Conservation (phyloP, 64 coral and sea anemone species). For the Orbicella faveolata region DNA sequence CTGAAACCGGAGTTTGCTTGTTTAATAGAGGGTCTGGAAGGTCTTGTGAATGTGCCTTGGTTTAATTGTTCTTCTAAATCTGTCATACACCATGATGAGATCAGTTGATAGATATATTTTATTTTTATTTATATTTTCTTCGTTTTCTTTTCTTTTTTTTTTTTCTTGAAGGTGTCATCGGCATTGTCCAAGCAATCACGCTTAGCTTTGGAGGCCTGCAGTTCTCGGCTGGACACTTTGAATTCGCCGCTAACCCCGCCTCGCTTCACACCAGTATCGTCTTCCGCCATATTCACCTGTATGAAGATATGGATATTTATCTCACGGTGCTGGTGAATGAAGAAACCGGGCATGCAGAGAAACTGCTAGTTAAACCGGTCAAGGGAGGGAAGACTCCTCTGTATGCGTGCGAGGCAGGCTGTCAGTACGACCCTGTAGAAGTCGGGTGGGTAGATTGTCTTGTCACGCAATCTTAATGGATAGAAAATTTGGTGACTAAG, state of each 20-base stretch:
- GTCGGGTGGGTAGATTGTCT: constrained; percentile 50
- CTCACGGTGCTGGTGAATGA: constrained; percentile 80
- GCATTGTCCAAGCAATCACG: constrained; percentile 84
- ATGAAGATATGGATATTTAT: constrained; percentile 75
- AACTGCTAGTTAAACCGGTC: constrained; percentile 64
- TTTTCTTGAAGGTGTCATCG: constrained; percentile 58
- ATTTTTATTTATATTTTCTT: too few species aligned
- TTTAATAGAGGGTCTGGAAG: too few species aligned
- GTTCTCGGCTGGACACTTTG: constrained; percentile 86
- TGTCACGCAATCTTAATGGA: neutral
- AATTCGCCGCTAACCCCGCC: constrained; percentile 97
- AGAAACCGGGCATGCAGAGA: constrained; percentile 80
- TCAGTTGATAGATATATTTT: too few species aligned
- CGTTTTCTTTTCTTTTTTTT: neutral
- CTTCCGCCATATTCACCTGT: constrained; percentile 92
- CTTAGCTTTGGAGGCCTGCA: constrained; percentile 97
- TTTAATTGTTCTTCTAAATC: too few species aligned
- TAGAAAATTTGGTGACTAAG: neutral
- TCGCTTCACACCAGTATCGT: constrained; percentile 89
- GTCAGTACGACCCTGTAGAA: constrained; percentile 89
- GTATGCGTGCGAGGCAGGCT: constrained; percentile 96
- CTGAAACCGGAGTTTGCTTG: too few species aligned
- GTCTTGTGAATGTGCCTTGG: too few species aligned
- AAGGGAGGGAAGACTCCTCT: constrained; percentile 69
- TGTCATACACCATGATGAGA: too few species aligned